phyloP scores from a whole-genome alignment of 2,888 invertebrate species.

The Elgonia sp. region DNA sequence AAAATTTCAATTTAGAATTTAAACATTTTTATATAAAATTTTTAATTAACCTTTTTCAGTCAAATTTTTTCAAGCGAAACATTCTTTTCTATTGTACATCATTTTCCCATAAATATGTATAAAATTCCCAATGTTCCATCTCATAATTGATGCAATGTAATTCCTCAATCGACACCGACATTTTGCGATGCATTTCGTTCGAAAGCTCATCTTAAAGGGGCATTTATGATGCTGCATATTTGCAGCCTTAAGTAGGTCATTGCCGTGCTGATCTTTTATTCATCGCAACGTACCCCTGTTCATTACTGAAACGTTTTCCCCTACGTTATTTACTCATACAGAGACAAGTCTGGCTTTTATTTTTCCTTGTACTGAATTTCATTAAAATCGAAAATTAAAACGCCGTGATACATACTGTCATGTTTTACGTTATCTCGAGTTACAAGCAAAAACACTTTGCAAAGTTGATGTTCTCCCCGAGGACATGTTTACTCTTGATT shows the following conservation, averaged over 20 bases:
- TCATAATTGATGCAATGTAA: slow-evolving; percentile 59
- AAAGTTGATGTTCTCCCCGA: slow-evolving; percentile 41
- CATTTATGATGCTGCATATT: slow-evolving; percentile 68
- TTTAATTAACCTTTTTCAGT: no score
- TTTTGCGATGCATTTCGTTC: slow-evolving; percentile 58
- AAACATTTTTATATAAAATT: no score
- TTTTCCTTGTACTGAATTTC: slow-evolving; percentile 49
- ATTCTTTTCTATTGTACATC: no score
- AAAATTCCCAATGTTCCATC: no score
- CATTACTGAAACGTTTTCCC: slow-evolving; percentile 66
- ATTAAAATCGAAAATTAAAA: slow-evolving; percentile 47
- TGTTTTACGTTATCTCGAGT: slow-evolving; percentile 26
- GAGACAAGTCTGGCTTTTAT: slow-evolving; percentile 47
- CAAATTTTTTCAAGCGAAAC: no score
- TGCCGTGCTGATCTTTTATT: slow-evolving; percentile 73
- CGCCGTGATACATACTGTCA: slow-evolving; percentile 34
- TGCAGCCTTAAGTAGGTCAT: slow-evolving; percentile 65
- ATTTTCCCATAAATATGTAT: no score
- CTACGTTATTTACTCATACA: slow-evolving; percentile 62
- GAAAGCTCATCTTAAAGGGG: slow-evolving; percentile 55
- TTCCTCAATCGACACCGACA: slow-evolving; percentile 36
- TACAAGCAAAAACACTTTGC: slow-evolving; percentile 79
- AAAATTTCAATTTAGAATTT: no score
- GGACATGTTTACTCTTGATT: slow-evolving; percentile 19
- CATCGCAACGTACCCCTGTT: slow-evolving; percentile 56